These are phyloP conservation scores for Spea bombifrons DNA, from an alignment of 2,113 vertebrate genomes.

Conservation along the genomic window DNA sequence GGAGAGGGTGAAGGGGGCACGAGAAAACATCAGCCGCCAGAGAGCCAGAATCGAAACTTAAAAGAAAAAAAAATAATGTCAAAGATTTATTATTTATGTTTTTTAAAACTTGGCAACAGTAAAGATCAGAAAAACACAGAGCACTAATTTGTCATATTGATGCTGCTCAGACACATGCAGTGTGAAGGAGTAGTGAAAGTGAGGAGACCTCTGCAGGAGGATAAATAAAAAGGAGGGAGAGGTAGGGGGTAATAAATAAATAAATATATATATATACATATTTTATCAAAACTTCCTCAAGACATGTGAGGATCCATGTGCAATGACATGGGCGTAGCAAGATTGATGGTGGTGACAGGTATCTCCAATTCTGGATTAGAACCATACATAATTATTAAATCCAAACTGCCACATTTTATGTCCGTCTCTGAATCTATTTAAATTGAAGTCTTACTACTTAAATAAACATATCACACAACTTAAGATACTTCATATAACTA, in stretches of 20 bases:
- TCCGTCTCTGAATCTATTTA: too few relatives aligned
- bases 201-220: constrained; percentile 9
- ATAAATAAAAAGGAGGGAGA: not conserved
- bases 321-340: not conserved
- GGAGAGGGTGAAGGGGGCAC: constrained; percentile 34
- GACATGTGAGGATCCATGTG: not conserved
- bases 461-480: too few relatives aligned
- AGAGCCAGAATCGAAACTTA: constrained; percentile 41
- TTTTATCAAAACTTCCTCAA: not conserved
- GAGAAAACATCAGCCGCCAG: constrained; percentile 47
- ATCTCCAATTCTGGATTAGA: not conserved
- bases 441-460: too few relatives aligned
- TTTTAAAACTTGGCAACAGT: constrained; percentile 43
- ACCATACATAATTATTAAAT: too few relatives aligned
- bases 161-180: constrained; percentile 48
- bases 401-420: too few relatives aligned
- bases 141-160: constrained; percentile 46
- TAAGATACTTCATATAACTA: too few relatives aligned
- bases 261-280: not conserved
- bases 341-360: not conserved
- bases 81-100: constrained; percentile 19
- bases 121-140: constrained; percentile 44
- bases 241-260: not conserved
- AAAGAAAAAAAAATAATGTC: constrained; percentile 20
- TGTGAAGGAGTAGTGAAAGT: constrained; percentile 44